Conservation (phyloP, 2,797 vertebrate species). For the Scyliorhinus canicula region DNA sequence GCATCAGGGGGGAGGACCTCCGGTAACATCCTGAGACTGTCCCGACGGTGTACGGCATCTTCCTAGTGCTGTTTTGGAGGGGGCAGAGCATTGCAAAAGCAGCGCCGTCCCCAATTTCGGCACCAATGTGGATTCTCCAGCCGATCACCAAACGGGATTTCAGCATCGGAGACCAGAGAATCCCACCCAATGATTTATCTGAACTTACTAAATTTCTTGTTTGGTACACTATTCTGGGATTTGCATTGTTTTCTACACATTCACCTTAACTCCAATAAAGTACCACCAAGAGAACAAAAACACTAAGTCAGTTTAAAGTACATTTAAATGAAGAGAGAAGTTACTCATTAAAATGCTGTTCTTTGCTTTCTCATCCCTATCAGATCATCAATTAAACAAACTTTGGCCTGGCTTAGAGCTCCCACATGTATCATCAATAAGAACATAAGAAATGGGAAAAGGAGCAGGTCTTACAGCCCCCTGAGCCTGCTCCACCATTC, state of each 20-base stretch:
- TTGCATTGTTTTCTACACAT: not conserved
- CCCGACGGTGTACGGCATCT: too few species aligned
- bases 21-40: too few species aligned
- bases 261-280: not conserved
- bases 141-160: too few species aligned
- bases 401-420: not conserved
- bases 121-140: too few species aligned
- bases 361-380: not conserved
- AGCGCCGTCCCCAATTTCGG: too few species aligned
- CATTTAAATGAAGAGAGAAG: not conserved
- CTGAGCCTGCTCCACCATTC: not conserved
- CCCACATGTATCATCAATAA: not conserved
- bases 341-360: conserved; percentile 8
- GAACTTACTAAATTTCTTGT: not conserved
- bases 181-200: too few species aligned
- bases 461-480: not conserved
- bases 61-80: too few species aligned
- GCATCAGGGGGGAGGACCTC: too few species aligned
- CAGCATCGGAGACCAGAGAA: too few species aligned
- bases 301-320: not conserved
- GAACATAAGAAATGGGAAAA: not conserved
- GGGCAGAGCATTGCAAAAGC: too few species aligned
- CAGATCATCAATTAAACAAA: not conserved
- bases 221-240: not conserved
- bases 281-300: not conserved